Conservation (phyloP, 37 sponge, comb jelly and placozoan species). For the Bolinopsis microptera region DNA sequence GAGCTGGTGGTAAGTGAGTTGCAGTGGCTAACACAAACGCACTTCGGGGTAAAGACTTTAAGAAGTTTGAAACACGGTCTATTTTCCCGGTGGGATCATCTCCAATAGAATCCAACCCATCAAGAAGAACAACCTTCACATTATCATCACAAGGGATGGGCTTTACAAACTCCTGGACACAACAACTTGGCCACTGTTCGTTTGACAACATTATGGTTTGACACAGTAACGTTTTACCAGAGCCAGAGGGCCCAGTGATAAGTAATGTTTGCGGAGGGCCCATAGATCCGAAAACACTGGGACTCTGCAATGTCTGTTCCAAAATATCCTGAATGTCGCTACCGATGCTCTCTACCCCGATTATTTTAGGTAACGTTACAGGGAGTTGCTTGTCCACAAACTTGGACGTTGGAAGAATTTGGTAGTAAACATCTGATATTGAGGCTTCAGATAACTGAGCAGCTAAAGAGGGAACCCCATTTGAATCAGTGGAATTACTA, state of each 20-base stretch:
- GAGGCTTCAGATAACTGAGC: not conserved
- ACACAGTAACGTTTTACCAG: slow-evolving; percentile 55
- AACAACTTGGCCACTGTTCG: not conserved
- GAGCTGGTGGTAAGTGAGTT: not conserved
- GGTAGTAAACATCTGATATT: not conserved
- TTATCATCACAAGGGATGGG: not conserved
- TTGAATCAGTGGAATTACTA: not conserved
- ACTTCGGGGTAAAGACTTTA: not conserved
- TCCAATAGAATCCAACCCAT: slow-evolving; percentile 35
- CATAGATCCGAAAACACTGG: not conserved
- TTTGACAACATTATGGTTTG: not conserved
- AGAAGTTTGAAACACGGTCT: not conserved
- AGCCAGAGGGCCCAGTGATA: slow-evolving; percentile 36
- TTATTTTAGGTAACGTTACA: not conserved
- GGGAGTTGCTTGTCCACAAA: not conserved
- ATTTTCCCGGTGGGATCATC: not conserved
- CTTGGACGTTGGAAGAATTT: not conserved
- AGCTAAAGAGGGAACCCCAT: not conserved
- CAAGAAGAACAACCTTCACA: not conserved
- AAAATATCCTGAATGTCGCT: not conserved
- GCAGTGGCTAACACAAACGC: slow-evolving; percentile 27
- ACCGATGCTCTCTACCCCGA: not conserved
- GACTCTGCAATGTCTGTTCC: not conserved
- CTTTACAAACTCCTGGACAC: not conserved
- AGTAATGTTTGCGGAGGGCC: slow-evolving; percentile 15